These are phyloP conservation scores for Metridium senile DNA, from an alignment of 92 coral and sea anemone genomes.

Conservation along the genomic window DNA sequence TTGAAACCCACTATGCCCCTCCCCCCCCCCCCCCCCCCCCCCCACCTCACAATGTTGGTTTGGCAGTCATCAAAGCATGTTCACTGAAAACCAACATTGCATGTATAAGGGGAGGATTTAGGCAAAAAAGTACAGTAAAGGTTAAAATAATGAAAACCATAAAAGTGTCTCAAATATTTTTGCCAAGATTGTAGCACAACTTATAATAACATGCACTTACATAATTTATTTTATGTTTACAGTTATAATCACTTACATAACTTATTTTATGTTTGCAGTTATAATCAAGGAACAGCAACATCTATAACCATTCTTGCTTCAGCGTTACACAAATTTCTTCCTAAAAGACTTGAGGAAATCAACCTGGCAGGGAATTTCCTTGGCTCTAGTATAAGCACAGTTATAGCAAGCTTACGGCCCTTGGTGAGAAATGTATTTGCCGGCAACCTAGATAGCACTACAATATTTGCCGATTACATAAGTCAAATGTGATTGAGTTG, in stretches of 20 bases:
- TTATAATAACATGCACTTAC: no score
- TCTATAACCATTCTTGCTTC: constrained; percentile 57
- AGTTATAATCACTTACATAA: no score
- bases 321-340: constrained; percentile 58
- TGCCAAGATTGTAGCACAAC: no score
- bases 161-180: no score
- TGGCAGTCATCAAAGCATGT: no score
- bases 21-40: no score
- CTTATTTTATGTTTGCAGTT: constrained; percentile 7
- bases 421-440: constrained; percentile 54
- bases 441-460: constrained; percentile 45
- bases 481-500: constrained; percentile 66
- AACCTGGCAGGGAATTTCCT: constrained; percentile 62
- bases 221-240: not conserved
- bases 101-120: no score
- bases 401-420: constrained; percentile 40
- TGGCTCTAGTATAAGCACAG: constrained; percentile 38
- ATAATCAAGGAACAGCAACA: constrained; percentile 44
- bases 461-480: constrained; percentile 68
- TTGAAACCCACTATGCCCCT: no score
- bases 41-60: no score
- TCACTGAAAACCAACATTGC: no score
- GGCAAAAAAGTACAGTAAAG: no score
- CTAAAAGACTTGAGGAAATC: constrained; percentile 68
- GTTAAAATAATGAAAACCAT: no score